These are phyloP conservation scores for Cladorhizidae sp. DNA, from an alignment of 37 sponge, comb jelly and placozoan genomes.

Conservation along the genomic window DNA sequence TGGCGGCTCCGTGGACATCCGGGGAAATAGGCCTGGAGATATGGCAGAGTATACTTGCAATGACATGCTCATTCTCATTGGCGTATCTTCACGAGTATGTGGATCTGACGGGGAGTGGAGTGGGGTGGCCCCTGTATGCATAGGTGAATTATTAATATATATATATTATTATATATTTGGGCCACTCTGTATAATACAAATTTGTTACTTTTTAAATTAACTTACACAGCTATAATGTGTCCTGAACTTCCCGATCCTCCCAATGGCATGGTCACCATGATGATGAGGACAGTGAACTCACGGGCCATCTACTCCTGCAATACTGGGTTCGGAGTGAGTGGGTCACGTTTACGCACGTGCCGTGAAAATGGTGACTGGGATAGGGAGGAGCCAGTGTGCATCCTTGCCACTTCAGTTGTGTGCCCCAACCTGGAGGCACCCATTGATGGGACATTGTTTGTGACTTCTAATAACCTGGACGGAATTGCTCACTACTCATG, in stretches of 20 bases:
- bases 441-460: slow-evolving; percentile 4
- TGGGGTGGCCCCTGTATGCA: slow-evolving; percentile 45
- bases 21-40: background rate
- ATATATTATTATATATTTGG: background rate
- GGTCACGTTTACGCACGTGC: background rate
- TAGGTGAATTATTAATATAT: background rate
- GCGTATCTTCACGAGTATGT: slow-evolving; percentile 28
- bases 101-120: slow-evolving; percentile 39
- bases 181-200: background rate
- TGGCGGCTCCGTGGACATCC: slow-evolving; percentile 27
- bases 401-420: background rate
- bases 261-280: background rate
- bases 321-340: background rate
- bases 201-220: background rate
- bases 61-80: slow-evolving; percentile 26
- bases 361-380: slow-evolving; percentile 27
- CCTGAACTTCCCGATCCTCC: slow-evolving; percentile 10
- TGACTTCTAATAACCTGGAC: slow-evolving; percentile 13
- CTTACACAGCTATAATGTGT: slow-evolving; percentile 13
- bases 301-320: slow-evolving; percentile 8
- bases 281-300: background rate
- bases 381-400: slow-evolving; percentile 32
- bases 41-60: slow-evolving; percentile 42
- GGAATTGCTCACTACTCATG: slow-evolving; percentile 38
- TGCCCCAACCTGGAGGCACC: slow-evolving; percentile 13